Percentiles rank a stretch among this genome's conserved stretches.
Conservation (phyloP, 2,797 vertebrate species). For the Furcifer pardalis region DNA sequence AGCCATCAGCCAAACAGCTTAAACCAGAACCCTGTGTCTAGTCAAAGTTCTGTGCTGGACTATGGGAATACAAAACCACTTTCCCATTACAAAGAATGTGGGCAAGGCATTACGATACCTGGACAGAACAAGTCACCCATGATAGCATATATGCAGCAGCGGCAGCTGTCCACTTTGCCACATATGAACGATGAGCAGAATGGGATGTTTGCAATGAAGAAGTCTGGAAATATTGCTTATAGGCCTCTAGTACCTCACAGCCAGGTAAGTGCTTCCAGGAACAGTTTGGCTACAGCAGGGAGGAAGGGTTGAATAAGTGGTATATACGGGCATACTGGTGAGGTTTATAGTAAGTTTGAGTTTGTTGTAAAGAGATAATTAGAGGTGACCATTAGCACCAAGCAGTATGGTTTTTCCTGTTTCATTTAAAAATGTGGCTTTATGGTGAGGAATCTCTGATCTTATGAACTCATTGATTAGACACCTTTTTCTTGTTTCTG, state of each 20-base stretch:
- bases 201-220: constrained; percentile 85
- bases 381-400: background rate
- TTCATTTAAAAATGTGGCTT: background rate
- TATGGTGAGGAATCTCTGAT: background rate
- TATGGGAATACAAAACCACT: constrained; percentile 96
- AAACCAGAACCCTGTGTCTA: constrained; percentile 76
- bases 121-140: constrained; percentile 85
- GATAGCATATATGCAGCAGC: constrained; percentile 81
- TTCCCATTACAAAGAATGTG: constrained; percentile 91
- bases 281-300: constrained; percentile 11
- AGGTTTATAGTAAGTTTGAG: background rate
- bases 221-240: constrained; percentile 83
- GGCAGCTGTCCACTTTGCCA: constrained; percentile 68
- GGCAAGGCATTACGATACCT: constrained; percentile 72
- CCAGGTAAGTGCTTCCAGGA: constrained; percentile 81
- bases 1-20: constrained; percentile 81
- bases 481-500: background rate
- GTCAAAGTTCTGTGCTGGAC: constrained; percentile 82
- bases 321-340: background rate
- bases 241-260: constrained; percentile 82
- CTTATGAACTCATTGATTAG: background rate
- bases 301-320: background rate
- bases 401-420: background rate
- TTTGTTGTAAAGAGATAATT: background rate
- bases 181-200: constrained; percentile 80